These are phyloP conservation scores for Colaptes auratus DNA, from an alignment of 2,113 vertebrate genomes.

Conservation along the genomic window DNA sequence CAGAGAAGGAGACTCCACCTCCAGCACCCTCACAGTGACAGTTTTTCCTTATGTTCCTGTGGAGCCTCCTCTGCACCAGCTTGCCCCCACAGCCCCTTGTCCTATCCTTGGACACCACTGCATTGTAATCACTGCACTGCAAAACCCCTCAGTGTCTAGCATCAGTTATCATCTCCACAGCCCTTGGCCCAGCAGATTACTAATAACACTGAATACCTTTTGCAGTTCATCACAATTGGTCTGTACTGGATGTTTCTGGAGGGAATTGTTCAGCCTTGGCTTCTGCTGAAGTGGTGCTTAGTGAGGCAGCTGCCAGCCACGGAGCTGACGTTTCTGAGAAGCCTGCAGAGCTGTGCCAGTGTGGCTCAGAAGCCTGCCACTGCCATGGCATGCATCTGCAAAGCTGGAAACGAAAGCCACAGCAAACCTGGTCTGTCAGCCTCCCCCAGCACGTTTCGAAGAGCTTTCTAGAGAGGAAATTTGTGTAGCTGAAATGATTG, in stretches of 20 bases:
- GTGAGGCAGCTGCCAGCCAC: not conserved
- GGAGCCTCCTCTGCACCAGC: too few species aligned
- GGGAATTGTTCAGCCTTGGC: not conserved
- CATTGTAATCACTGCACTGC: not conserved
- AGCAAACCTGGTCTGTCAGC: not conserved
- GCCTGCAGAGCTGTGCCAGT: not conserved
- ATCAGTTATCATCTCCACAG: not conserved
- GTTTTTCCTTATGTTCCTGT: too few species aligned
- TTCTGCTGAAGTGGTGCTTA: constrained; percentile 11
- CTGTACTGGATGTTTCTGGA: not conserved
- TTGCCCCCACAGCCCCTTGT: too few species aligned
- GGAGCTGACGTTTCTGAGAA: not conserved
- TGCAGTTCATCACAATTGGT: not conserved
- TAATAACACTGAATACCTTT: constrained; percentile 14
- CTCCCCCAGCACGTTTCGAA: not conserved
- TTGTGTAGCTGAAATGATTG: not conserved
- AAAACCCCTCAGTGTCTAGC: not conserved
- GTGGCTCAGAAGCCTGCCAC: not conserved
- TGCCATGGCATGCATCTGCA: not conserved
- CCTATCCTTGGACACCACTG: too few species aligned
- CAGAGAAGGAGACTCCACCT: too few species aligned
- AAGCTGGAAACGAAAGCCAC: constrained; percentile 4
- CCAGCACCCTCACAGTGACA: too few species aligned
- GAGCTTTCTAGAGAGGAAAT: not conserved
- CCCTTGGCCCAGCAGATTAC: not conserved